A percentile compares a stretch with the other conserved stretches of the same genome.
Evolutionary conservation across 2,888 invertebrate species (phyloP).

Genomic region (Caenorhabditis becei): DNA sequence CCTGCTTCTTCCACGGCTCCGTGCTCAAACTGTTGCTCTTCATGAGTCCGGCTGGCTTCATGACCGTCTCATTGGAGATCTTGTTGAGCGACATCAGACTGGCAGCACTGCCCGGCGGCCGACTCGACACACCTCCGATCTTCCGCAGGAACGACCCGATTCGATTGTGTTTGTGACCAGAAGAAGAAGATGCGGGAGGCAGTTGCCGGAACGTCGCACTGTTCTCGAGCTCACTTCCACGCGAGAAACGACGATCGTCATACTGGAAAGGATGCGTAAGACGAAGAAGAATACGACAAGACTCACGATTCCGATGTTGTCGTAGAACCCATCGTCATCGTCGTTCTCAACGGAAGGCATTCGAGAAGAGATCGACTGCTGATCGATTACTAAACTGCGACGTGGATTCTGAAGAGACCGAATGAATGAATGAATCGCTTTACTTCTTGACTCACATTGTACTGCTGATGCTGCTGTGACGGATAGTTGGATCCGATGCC

Average conservation of each 20-base stretch:
- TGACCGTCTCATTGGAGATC: conserved; percentile 69
- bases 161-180: conserved; percentile 67
- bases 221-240: conserved; percentile 73
- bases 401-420: conserved; percentile 40
- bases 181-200: conserved; percentile 65
- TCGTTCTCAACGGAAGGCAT: conserved; percentile 75
- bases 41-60: conserved; percentile 70
- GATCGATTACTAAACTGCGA: conserved; percentile 67
- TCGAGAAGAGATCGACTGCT: conserved; percentile 73
- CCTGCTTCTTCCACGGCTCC: conserved; percentile 79
- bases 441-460: conserved; percentile 31
- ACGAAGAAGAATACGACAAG: background rate
- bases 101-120: conserved; percentile 75
- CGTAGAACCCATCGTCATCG: conserved; percentile 80
- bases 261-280: conserved; percentile 54
- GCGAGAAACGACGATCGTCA: conserved; percentile 74
- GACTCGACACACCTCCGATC: conserved; percentile 71
- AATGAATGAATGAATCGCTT: background rate
- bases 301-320: conserved; percentile 76
- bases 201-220: conserved; percentile 74
- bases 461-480: conserved; percentile 42
- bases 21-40: conserved; percentile 79
- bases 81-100: conserved; percentile 79
- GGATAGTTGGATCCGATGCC: conserved; percentile 64
- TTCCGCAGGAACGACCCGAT: conserved; percentile 78